Evolutionary conservation across 2,888 invertebrate species (phyloP), one percentile per base, ranked within the genome.

Genomic region (Coleophora deauratella): DNA sequence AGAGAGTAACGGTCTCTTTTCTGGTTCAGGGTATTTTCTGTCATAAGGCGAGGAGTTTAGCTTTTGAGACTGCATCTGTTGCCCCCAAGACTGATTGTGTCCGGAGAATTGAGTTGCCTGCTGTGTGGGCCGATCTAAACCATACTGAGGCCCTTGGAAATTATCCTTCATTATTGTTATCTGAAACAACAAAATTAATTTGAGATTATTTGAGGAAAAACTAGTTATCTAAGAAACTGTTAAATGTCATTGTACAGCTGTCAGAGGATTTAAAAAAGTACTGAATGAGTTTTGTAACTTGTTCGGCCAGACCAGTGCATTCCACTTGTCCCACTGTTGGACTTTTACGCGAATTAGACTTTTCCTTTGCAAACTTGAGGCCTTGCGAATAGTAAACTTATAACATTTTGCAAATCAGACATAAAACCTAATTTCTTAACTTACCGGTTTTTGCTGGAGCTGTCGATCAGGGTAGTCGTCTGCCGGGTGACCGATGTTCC

Each of bases 81-180:
- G 51, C 11, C 32, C 38, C 63, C 59, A 62, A 0, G 51, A 14
- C 1, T 45, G 37, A 3, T 11, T 28, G 1, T 38, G 44, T 0
- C 31, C 37, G 6, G 35, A 33, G 1, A 27, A 13, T 21, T 21
- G 21, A 6, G 21, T 21, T 6, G 21, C 11, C 34, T 35, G 1
- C 38, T 38, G 1, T 47, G 45, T 3, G 47, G 54, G 1, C 6
- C 46, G 44, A 15, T 48, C 43, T 10, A 52, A 43, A 34, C 55
- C 62, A 47, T 66, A 70, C 38, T 62, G 64, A 2, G 75, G 62
- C 0, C 73, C 78, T 57, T 77, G 73, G 55, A 77, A 81, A 49
- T 71, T 72, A 31, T 75, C 72, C 47, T 79, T 79, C 62, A 67
- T 67, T 46, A 74, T 75, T 32, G 72, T 66, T n/a, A 71, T 53